Evolutionary conservation across 2,888 invertebrate species (phyloP), one percentile per base, ranked within the genome.

Genomic region (Cyclophora punctaria): DNA sequence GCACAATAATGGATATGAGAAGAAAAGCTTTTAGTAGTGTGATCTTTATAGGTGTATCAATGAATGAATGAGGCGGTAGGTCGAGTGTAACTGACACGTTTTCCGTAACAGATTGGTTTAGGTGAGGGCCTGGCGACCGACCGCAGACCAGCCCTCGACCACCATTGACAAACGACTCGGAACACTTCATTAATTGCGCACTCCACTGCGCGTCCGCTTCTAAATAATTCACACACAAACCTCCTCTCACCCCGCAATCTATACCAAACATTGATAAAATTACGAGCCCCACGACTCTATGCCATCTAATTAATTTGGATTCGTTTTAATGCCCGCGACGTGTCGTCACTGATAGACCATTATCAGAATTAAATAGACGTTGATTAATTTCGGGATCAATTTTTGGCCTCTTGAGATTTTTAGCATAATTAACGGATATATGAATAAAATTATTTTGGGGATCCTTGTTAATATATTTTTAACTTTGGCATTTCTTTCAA

Each of bases 111-210:
- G 73, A 76, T 80, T 64, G 71, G 69, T 55, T 65, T 71, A 75
- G 69, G 72, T 71, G 71, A 71, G 75, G 74, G 72, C 67, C 69
- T 67, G 65, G 62, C 66, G 68, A 73, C 75, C 71, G 69, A 65
- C 73, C 60, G 70, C 40, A 66, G 69, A 37, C 33, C 34, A 44
- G 34, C 20, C 48, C 40, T 54, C 54, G 49, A 53, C 56, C 71
- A 67, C 73, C 78, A 80, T 80, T 86, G 84, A 84, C 83, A 84
- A 86, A 85, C 82, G 81, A 78, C 79, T 79, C 64, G 73, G 74
- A 73, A 76, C 78, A 82, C 80, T 84, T 82, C 83, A 86, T 85
- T 87, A 87, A 85, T 86, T 83, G 83, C 71, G 73, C 77, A 78
- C 73, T 78, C 75, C 77, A 69, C 76, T 75, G 73, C 71, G 71